Evolutionary conservation across 1,140 invertebrate species (phyloP).

Genomic region (Papilio polytes): DNA sequence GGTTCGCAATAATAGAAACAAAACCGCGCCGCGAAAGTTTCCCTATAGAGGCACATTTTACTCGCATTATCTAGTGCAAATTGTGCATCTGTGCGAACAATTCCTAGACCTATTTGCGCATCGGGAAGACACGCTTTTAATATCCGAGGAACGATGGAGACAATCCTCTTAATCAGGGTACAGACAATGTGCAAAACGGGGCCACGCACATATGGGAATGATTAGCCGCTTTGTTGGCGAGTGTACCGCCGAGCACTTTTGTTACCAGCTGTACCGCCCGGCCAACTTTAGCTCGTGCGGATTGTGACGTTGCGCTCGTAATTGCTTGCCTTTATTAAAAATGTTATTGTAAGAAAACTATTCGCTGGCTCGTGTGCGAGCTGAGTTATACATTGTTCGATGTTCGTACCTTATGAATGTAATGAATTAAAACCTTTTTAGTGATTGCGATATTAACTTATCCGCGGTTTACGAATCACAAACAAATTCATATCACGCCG

Average conservation of each 20-base stretch:
- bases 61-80: slow-evolving; percentile 70
- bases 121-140: slow-evolving; percentile 78
- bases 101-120: slow-evolving; percentile 62
- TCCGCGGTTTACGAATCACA: not conserved
- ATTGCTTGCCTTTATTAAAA: slow-evolving; percentile 68
- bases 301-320: slow-evolving; percentile 67
- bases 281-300: slow-evolving; percentile 69
- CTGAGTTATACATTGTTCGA: slow-evolving; percentile 15
- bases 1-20: slow-evolving; percentile 74
- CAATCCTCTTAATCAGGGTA: slow-evolving; percentile 82
- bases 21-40: slow-evolving; percentile 71
- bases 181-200: slow-evolving; percentile 80
- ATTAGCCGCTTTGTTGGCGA: slow-evolving; percentile 80
- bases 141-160: slow-evolving; percentile 79
- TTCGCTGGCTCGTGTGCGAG: slow-evolving; percentile 33
- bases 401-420: slow-evolving; percentile 26
- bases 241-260: slow-evolving; percentile 70
- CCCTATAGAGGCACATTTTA: slow-evolving; percentile 67
- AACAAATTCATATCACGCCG: not conserved
- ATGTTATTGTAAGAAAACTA: slow-evolving; percentile 41
- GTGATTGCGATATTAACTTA: slow-evolving; percentile 26
- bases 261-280: slow-evolving; percentile 68
- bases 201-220: slow-evolving; percentile 79
- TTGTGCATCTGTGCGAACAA: slow-evolving; percentile 64
- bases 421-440: slow-evolving; percentile 29